Evolutionary conservation across 2,113 vertebrate genomes (phyloP), one percentile per base, ranked within the genome.

Genomic region (Henicopernis longicauda): DNA sequence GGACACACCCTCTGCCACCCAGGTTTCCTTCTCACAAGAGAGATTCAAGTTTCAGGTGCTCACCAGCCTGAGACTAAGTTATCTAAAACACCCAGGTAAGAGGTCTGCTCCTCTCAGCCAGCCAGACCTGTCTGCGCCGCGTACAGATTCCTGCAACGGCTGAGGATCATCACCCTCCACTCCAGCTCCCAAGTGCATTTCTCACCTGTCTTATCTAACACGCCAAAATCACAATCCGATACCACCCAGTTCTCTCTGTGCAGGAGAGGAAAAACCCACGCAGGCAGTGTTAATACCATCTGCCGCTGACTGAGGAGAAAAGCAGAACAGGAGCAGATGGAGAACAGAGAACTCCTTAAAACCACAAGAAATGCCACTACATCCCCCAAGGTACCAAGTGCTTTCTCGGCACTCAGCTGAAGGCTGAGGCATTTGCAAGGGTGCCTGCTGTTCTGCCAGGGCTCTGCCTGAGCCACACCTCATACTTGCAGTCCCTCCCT

Each of bases 271-370:
- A 79, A 82, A 96, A 31, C 89, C 84, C 84, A 96, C 45, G 2
- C 90, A 85, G 79, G 70, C 84, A 90, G 74, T 3, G 0, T 79
- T 76, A 77, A 87, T 67, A 80, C 90, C 95, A 95, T 91, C 95
- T 96, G 95, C 74, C 58, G 54, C 34, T 0, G 1, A 76, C 54
- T 3, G 13, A 65, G 77, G 18, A 86, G 14, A 36, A 57, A 93
- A 44, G 89, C 61, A 93, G 89, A 82, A 93, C n/a, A 69, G 62
- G 66, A 95, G 78, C 95, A 96, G 93, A 93, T 25, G 74, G 91
- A 93, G 76, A 89, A 66, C 0, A 92, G 25, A 81, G 67, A 49
- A 82, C 62, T 85, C 70, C 69, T 70, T n/a, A 38, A 88, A 93
- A 52, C 9, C 70, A 54, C 2, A 1, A 49, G 36, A 95, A 94